These are phyloP conservation scores for Ramphastos sulfuratus DNA, from an alignment of 2,113 vertebrate genomes.

Conservation along the genomic window DNA sequence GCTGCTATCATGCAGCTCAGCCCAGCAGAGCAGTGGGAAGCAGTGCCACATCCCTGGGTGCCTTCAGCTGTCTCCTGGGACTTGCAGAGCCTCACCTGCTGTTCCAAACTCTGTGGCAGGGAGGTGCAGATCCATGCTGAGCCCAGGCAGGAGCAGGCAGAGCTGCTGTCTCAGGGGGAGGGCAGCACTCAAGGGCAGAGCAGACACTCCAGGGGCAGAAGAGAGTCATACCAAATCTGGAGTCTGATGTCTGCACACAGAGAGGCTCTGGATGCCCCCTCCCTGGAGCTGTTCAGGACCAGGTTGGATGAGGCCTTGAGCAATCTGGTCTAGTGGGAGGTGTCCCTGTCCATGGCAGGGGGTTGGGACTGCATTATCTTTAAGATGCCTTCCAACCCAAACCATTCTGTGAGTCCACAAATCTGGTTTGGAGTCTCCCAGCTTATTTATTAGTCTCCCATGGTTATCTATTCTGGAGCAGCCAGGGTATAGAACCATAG, in stretches of 20 bases:
- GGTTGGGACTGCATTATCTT: too few relatives aligned
- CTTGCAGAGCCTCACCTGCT: not conserved
- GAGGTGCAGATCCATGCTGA: not conserved
- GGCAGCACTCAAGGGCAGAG: accelerated
- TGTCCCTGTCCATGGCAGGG: too few relatives aligned
- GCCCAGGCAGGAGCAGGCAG: accelerated
- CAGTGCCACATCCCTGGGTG: accelerated
- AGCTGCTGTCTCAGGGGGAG: not conserved
- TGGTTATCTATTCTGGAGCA: not conserved
- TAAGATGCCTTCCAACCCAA: too few relatives aligned
- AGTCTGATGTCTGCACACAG: not conserved
- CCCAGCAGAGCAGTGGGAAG: not conserved
- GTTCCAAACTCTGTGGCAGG: not conserved
- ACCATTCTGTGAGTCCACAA: too few relatives aligned
- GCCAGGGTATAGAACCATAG: not conserved
- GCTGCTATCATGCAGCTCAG: not conserved
- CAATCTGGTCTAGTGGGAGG: too few relatives aligned
- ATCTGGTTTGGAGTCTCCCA: too few relatives aligned
- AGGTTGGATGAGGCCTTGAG: too few relatives aligned
- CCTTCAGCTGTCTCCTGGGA: not conserved
- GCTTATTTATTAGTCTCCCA: too few relatives aligned
- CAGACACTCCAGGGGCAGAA: not conserved
- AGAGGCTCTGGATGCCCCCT: too few relatives aligned
- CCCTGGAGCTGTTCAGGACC: too few relatives aligned
- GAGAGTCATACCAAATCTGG: not conserved